Evolutionary conservation across 2,797 vertebrate genomes (phyloP), one percentile per base, ranked within the genome.

Genomic region (Cephalopachus bancanus): DNA sequence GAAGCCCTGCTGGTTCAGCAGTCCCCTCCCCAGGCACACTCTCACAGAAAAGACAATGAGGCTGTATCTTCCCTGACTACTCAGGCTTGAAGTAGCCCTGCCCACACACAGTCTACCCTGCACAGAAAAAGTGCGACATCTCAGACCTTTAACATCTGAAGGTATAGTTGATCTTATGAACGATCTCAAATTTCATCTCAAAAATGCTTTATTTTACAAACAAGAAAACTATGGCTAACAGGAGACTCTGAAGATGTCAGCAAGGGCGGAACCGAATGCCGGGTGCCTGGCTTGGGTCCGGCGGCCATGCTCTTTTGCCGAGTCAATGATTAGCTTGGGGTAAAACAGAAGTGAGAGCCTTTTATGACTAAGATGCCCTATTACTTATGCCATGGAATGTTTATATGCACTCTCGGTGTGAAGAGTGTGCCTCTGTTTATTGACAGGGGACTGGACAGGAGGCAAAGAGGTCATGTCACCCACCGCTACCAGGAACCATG

Each of bases 1-100:
- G 97, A 98, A 98, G 97, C 91, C 96, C 69, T 79, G 91, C 95
- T 93, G 7, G 59, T n/a, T 94, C 88, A 86, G 93, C 83, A 83
- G 17, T 16, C 62, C 62, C n/a, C 49, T 30, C 59, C 60, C 55
- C 44, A 44, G 28, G 57, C 20, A 28, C 24, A 37, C 16, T 28
- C 80, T 51, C 87, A 81, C 89, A 96, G 75, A 95, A 86, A 90
- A 97, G 96, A 95, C 95, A 96, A 94, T 37, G 83, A 89, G 81
- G 19, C 4, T 1, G 10, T 5, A 62, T 65, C 76, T 30, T 22
- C 30, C 64, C 28, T 51, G 90, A 91, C 60, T 19, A 1, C 49
- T 65, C 28, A 2, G 65, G 26, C 78, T 57, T 57, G 93, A 76
- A 83, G 24, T 1, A 11, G 20, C 1, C 44, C 33, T 24, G 12